These are phyloP conservation scores for Pipistrellus pygmaeus DNA, from an alignment of 2,797 vertebrate genomes.

Conservation along the genomic window DNA sequence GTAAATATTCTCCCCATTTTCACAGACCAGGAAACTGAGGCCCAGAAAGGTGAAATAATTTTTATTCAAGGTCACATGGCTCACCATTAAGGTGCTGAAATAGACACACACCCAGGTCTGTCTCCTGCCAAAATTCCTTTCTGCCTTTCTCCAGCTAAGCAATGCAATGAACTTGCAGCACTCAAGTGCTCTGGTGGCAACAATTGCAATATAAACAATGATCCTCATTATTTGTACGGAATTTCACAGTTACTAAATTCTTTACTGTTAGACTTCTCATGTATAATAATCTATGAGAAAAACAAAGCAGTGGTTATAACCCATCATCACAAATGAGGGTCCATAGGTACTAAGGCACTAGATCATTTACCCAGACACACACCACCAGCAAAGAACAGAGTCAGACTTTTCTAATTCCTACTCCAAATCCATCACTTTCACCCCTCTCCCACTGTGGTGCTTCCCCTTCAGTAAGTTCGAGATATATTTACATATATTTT, in stretches of 20 bases:
- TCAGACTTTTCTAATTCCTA: neutral
- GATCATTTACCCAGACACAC: neutral
- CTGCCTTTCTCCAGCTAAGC: conserved; percentile 43
- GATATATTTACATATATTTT: neutral
- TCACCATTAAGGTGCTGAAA: neutral
- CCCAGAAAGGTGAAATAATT: conserved; percentile 1
- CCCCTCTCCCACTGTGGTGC: neutral
- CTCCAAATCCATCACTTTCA: neutral
- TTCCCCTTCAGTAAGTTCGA: neutral
- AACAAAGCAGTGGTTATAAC: neutral
- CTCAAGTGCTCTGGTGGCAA: conserved; percentile 1
- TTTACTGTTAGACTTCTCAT: neutral
- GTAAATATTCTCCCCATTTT: neutral
- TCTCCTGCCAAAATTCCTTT: conserved; percentile 42
- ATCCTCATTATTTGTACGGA: neutral
- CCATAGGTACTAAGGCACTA: neutral
- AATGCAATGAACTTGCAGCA: neutral
- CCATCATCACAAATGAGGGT: neutral
- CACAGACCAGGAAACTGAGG: conserved; percentile 58
- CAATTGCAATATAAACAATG: neutral
- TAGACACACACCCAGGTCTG: neutral
- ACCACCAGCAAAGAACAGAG: neutral
- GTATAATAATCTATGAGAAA: neutral
- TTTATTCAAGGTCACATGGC: neutral
- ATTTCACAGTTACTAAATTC: neutral